Conservation (phyloP, 2,888 invertebrate species). For the Eustalomyia histrio region DNA sequence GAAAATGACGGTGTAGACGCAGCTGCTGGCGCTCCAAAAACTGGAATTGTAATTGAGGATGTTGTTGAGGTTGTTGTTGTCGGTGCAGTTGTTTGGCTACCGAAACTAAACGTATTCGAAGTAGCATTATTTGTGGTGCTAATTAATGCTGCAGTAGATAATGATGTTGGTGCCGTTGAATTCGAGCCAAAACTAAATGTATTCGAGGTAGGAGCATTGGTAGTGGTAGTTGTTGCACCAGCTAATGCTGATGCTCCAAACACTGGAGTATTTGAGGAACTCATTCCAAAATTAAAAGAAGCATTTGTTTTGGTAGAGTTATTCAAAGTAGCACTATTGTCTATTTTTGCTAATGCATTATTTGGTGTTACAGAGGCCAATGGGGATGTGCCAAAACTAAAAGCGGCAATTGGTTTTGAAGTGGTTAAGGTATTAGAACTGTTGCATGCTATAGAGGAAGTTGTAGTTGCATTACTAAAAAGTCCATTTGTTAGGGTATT, state of each 20-base stretch:
- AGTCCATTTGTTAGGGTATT: neutral
- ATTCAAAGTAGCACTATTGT: neutral
- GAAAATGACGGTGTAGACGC: constrained; percentile 25
- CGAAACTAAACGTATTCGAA: constrained; percentile 5
- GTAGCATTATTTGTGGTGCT: neutral
- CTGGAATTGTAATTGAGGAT: neutral
- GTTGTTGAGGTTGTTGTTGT: neutral
- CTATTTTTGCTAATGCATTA: neutral
- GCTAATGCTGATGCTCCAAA: neutral
- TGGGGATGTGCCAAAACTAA: constrained; percentile 16
- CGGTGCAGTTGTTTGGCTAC: constrained; percentile 17
- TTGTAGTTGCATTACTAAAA: neutral
- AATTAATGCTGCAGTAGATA: neutral
- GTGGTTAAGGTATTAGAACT: neutral
- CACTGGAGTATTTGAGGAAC: neutral
- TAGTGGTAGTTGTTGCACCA: neutral
- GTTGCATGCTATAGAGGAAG: neutral
- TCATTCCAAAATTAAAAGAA: constrained; percentile 17
- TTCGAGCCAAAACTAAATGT: constrained; percentile 14
- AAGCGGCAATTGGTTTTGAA: neutral
- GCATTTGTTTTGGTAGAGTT: neutral
- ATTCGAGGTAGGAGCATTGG: neutral
- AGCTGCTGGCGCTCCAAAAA: constrained; percentile 13
- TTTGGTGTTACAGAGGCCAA: neutral
- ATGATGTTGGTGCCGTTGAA: neutral